Conservation (phyloP, 2,888 invertebrate species). For the Rhopalosiphum nymphaeae region DNA sequence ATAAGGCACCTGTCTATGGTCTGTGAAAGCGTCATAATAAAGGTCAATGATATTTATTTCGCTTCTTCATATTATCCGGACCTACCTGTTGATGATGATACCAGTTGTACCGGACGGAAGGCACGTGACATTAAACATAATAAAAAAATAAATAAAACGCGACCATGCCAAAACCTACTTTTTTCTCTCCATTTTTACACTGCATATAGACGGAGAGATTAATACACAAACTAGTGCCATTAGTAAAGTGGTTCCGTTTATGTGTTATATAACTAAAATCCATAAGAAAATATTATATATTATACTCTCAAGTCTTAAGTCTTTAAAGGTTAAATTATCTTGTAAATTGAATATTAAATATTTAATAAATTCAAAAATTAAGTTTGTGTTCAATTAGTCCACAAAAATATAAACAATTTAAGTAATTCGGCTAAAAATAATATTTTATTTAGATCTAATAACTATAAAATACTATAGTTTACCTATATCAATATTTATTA, state of each 20-base stretch:
- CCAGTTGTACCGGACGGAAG: conserved; percentile 64
- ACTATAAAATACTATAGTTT: not conserved
- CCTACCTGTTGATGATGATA: conserved; percentile 61
- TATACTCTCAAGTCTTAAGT: not conserved
- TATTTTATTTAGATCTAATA: not conserved
- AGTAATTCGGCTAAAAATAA: not conserved
- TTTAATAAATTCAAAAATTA: not conserved
- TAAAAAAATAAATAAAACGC: conserved; percentile 43
- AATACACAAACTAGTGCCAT: conserved; percentile 53
- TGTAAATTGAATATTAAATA: not conserved
- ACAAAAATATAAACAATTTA: not conserved
- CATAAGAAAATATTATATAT: not conserved
- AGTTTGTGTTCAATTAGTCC: not conserved
- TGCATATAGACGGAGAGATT: conserved; percentile 26
- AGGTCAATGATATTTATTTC: conserved; percentile 60
- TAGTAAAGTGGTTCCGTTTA: conserved; percentile 50
- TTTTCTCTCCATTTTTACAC: conserved; percentile 52
- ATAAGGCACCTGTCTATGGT: conserved; percentile 55
- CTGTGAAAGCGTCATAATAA: conserved; percentile 64
- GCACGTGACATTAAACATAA: conserved; percentile 61
- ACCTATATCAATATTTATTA: not conserved
- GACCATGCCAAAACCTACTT: conserved; percentile 62
- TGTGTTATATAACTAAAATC: not conserved
- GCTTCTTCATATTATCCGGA: conserved; percentile 57
- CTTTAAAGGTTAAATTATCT: not conserved